These are phyloP conservation scores for Venturia canescens DNA, from an alignment of 1,140 invertebrate species.

Conservation along the genomic window DNA sequence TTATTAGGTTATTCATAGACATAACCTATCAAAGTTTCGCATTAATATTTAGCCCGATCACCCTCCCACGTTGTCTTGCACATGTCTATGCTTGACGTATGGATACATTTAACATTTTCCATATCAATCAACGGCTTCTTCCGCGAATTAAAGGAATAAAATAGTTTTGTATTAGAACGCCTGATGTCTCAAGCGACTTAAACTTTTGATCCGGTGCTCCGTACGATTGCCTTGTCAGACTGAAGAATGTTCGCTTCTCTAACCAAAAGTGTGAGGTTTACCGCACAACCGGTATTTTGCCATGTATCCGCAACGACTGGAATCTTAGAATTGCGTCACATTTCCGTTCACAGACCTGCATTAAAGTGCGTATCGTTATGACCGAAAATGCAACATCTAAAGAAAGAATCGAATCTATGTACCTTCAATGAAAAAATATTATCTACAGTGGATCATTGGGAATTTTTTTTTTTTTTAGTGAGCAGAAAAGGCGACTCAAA, in stretches of 20 bases:
- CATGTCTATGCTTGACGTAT: conserved; percentile 13
- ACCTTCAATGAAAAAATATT: not conserved
- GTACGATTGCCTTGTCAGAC: not conserved
- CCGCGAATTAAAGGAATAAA: not conserved
- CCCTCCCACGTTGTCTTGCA: conserved; percentile 18
- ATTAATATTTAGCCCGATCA: not conserved
- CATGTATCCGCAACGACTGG: conserved; percentile 42
- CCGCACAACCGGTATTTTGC: conserved; percentile 53
- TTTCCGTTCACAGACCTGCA: conserved; percentile 51
- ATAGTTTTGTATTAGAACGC: not conserved
- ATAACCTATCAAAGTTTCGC: conserved; percentile 23
- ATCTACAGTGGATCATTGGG: conserved; percentile 31
- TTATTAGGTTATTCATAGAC: not conserved
- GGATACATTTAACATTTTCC: not conserved
- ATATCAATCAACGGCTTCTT: no score
- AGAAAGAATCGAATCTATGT: conserved; percentile 32
- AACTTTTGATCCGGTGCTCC: not conserved
- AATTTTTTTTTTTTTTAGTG: conserved; percentile 81
- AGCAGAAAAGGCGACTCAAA: conserved; percentile 93
- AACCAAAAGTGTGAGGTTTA: conserved; percentile 58
- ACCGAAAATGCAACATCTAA: not conserved
- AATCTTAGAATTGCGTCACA: conserved; percentile 63
- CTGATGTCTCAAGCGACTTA: not conserved
- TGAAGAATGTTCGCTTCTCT: conserved; percentile 63
- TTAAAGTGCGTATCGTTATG: conserved; percentile 56